These are phyloP conservation scores for Eublepharis macularius DNA, from an alignment of 2,113 vertebrate species.

Conservation along the genomic window DNA sequence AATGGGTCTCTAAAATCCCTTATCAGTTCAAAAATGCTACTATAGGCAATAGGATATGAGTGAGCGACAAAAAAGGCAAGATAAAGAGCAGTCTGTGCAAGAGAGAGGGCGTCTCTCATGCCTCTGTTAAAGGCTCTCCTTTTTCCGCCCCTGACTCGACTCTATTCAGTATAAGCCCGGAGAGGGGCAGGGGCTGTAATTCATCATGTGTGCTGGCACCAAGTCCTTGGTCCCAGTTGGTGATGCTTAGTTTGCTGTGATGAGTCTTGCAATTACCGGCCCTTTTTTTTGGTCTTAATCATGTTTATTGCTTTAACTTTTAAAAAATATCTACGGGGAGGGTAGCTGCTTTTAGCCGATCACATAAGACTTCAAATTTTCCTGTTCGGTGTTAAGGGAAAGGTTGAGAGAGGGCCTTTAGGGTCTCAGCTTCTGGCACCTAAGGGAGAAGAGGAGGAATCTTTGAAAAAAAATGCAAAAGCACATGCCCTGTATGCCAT, in stretches of 20 bases:
- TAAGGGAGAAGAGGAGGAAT: neutral
- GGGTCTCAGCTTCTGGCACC: fast-evolving
- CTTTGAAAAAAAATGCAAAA: neutral
- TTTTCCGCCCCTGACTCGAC: neutral
- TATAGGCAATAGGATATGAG: slow-evolving; percentile 23
- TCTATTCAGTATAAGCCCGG: neutral
- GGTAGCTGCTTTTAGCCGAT: neutral
- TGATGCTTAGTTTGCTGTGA: neutral
- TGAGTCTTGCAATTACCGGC: neutral
- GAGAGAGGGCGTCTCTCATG: neutral
- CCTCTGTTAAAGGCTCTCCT: neutral
- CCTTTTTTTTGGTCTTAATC: neutral
- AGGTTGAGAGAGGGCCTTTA: neutral
- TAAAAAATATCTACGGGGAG: neutral
- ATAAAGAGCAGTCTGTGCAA: neutral
- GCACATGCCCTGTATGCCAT: neutral
- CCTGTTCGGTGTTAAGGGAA: neutral
- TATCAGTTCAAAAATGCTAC: neutral
- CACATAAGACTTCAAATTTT: neutral
- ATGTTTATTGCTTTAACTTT: neutral
- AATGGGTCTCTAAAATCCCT: neutral
- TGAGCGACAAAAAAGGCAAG: slow-evolving; percentile 44
- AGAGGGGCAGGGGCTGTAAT: neutral
- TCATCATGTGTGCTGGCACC: neutral
- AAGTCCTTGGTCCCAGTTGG: neutral